phyloP scores from a whole-genome alignment of 2,797 vertebrate species.

The Enteromius thamalakanensis region DNA sequence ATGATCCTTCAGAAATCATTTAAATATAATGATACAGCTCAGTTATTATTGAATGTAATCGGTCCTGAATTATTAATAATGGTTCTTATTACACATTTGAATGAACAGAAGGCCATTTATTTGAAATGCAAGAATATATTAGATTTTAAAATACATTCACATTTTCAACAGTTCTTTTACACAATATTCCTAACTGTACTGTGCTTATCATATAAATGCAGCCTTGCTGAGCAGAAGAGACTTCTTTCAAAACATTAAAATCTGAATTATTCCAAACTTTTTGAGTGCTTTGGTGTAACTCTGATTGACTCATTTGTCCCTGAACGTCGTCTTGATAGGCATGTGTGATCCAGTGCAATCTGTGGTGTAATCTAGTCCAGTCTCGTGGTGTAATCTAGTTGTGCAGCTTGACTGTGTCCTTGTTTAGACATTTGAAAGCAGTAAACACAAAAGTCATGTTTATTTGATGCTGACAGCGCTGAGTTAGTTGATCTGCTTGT shows the following conservation, averaged over 20 bases:
- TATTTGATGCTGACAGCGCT: constrained; percentile 56
- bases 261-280: not conserved
- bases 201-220: not conserved
- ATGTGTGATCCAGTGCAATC: constrained; percentile 17
- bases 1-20: no score
- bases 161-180: not conserved
- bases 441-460: constrained; percentile 55
- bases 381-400: constrained; percentile 46
- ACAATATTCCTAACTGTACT: not conserved
- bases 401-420: constrained; percentile 36
- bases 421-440: constrained; percentile 36
- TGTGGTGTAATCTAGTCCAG: constrained; percentile 27
- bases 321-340: not conserved
- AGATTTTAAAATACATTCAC: not conserved
- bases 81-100: no score
- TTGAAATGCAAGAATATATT: not conserved
- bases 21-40: no score
- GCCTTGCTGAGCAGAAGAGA: no score
- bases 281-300: not conserved
- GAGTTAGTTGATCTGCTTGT: constrained; percentile 27
- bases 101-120: no score
- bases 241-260: not conserved
- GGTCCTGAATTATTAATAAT: no score
- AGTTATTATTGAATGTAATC: no score
- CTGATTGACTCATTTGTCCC: not conserved